Percentiles rank a stretch among this genome's conserved stretches.
Conservation (phyloP, 2,113 vertebrate genomes). For the Otis tarda region DNA sequence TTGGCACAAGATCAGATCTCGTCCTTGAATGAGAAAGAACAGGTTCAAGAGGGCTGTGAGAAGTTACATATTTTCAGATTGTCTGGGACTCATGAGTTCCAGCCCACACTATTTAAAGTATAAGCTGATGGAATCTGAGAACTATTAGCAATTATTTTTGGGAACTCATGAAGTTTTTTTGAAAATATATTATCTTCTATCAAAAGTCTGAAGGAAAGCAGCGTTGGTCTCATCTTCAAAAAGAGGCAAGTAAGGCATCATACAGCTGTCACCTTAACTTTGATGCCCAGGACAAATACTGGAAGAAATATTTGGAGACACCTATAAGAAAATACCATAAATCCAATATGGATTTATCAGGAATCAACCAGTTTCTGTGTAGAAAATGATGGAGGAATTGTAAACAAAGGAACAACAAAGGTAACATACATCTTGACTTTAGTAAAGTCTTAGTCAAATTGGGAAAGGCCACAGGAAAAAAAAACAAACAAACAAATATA, state of each 20-base stretch:
- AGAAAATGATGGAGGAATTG: neutral
- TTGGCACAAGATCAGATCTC: neutral
- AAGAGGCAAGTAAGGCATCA: neutral
- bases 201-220: neutral
- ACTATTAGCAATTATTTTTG: neutral
- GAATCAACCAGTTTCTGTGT: neutral
- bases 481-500: neutral
- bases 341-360: neutral
- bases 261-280: neutral
- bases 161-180: neutral
- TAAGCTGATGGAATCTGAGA: neutral
- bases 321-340: neutral
- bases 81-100: neutral
- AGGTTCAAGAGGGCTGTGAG: neutral
- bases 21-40: neutral
- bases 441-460: neutral
- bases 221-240: neutral
- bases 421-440: neutral
- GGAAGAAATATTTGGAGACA: neutral
- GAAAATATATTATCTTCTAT: neutral
- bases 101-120: neutral
- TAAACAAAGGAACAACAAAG: neutral
- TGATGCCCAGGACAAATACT: neutral
- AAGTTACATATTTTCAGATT: neutral
- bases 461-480: neutral